Base-by-base conservation (phyloP, 2,888 invertebrate genomes). In the Aphidius colemani region DNA sequence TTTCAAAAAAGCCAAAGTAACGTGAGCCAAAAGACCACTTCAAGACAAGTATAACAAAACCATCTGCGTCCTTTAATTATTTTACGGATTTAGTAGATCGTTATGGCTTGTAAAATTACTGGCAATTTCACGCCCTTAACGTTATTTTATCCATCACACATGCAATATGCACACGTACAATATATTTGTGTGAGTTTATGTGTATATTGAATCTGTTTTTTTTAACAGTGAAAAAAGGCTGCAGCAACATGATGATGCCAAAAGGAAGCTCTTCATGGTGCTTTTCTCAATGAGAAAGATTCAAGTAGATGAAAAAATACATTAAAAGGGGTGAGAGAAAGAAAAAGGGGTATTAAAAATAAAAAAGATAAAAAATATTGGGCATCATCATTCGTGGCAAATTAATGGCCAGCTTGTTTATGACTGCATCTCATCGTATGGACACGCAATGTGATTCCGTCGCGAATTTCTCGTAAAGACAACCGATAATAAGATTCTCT, bases 51-150 rank as follows among this genome's bases (percentile, higher is more conserved):
- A 41, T 7, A 45, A 59, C 61, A 63, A 69, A 68, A 79, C 78
- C 80, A 81, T 80, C 80, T 80, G 81, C 78, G 78, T 74, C 80
- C 78, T 30, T 80, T 82, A 81, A 81, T 81, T 82, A 81, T 81
- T 82, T 80, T 78, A 78, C 81, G 76, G 81, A 82, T 82, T 81
- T 81, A 82, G 80, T 81, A 78, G 81, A 81, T 81, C 81, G 81
- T 82, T 82, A 82, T 80, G 80, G 81, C 81, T 81, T 80, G 81
- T 81, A 82, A 82, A 81, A 81, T 81, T 81, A 81, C 81, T 78
- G 75, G 77, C 81, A 81, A 82, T 82, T 82, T 81, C 81, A 81
- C 81, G 81, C 78, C 78, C 78, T 76, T 79, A 79, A 82, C 76
- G 76, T 77, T 78, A 78, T 78, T 81, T 79, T 77, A 78, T 78